Evolutionary conservation across 2,888 invertebrate genomes (phyloP), one percentile per base, ranked within the genome.

Genomic region (Plusia festucae): DNA sequence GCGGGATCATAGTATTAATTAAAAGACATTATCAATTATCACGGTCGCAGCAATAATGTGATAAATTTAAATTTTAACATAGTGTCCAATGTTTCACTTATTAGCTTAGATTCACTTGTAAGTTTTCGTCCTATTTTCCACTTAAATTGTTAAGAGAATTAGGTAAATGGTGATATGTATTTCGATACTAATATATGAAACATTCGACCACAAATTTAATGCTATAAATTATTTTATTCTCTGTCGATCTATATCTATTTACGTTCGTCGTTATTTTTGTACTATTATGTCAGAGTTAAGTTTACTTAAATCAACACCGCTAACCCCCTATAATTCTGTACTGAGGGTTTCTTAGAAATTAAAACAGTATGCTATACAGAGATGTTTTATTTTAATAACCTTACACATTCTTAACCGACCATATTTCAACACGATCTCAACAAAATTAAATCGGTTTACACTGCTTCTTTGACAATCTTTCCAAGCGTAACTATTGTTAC

Each of bases 291-390:
- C 88, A 84, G 85, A 87, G 88, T 92, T 94, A 92, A 91, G 93
- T 94, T 94, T 89, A 93, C 91, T 90, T 91, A 91, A 93, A 92
- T 92, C 91, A 91, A 88, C 89, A 90, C 91, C 90, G 93, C 94
- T 94, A 89, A 92, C 93, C 94, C 93, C 91, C 90, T 93, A 90
- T 93, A 91, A 90, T 91, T 93, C 92, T 93, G 93, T 94, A 94
- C 91, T 90, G 91, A 93, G 93, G 94, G 94, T 93, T 92, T 93
- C 87, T 93, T 95, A 94, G 94, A 94, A 94, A 95, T 94, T 95
- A 94, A 94, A 94, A 94, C 93, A 94, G 93, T 95, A 95, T 94
- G 95, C 95, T 95, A 93, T 92, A 91, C 63, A 85, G 78, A 72
- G 86, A 83, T 91, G 92, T 94, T 94, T 94, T 91, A 94, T 94